A percentile compares a stretch with the other conserved stretches of the same genome.
These are phyloP conservation scores for Ryuthela nishihirai DNA, from an alignment of 2,888 invertebrate species.

Conservation along the genomic window DNA sequence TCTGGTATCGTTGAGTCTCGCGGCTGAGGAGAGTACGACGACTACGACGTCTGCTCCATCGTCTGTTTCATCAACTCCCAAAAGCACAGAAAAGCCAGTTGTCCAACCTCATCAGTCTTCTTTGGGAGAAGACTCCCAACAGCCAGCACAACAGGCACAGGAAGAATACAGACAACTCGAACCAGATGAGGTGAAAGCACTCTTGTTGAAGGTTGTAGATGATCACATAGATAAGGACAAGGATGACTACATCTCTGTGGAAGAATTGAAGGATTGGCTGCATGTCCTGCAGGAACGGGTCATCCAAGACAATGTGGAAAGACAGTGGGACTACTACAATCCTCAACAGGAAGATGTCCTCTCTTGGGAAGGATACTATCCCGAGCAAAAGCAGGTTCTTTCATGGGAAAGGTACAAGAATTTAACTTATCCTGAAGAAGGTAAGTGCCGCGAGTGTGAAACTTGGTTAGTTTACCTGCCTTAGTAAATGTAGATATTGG, in stretches of 20 bases:
- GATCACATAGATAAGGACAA: slow-evolving; percentile 34
- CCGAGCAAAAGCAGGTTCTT: slow-evolving; percentile 40
- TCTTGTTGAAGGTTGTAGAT: slow-evolving; percentile 32
- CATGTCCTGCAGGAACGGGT: slow-evolving; percentile 37
- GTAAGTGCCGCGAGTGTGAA: slow-evolving; percentile 22
- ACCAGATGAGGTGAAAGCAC: slow-evolving; percentile 27
- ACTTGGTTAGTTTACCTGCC: too few relatives aligned
- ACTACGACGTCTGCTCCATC: too few relatives aligned
- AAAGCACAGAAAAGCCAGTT: slow-evolving; percentile 15
- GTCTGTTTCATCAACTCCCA: too few relatives aligned
- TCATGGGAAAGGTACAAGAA: slow-evolving; percentile 43
- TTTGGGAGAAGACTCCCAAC: slow-evolving; percentile 13
- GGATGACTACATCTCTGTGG: slow-evolving; percentile 29
- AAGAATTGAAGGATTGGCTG: slow-evolving; percentile 42
- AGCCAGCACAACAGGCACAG: slow-evolving; percentile 1
- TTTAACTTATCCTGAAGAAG: slow-evolving; percentile 42
- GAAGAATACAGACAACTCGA: slow-evolving; percentile 26
- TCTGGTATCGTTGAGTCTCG: too few relatives aligned
- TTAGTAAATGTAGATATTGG: too few relatives aligned
- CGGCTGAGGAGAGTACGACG: too few relatives aligned
- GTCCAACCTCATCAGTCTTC: slow-evolving; percentile 22
- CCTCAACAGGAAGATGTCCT: slow-evolving; percentile 41
- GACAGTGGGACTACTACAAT: slow-evolving; percentile 43
- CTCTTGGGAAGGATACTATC: slow-evolving; percentile 42
- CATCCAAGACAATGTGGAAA: slow-evolving; percentile 43